Conservation (phyloP, 2,888 invertebrate species). For the Frankliniella intonsa region DNA sequence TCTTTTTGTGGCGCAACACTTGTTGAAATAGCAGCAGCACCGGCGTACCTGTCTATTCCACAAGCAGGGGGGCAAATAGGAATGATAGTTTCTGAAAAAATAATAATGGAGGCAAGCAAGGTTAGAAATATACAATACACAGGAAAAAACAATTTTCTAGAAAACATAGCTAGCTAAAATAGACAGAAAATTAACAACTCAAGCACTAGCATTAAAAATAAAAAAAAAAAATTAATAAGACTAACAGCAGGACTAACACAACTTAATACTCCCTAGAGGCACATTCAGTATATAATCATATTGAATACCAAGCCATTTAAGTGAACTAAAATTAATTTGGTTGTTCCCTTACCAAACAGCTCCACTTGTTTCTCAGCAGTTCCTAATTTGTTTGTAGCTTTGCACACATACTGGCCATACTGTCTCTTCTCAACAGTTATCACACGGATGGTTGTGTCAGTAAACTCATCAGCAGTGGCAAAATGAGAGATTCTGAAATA, state of each 20-base stretch:
- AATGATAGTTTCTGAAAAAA: slow-evolving; percentile 73
- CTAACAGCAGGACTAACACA: background rate
- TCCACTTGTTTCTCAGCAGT: slow-evolving; percentile 73
- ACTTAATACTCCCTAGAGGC: no score
- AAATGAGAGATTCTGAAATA: slow-evolving; percentile 73
- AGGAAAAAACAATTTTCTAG: slow-evolving; percentile 40
- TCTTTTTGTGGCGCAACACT: slow-evolving; percentile 53
- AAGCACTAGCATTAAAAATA: background rate
- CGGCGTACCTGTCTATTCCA: slow-evolving; percentile 61
- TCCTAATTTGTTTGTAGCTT: slow-evolving; percentile 84
- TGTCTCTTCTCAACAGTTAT: slow-evolving; percentile 88
- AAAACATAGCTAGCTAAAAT: slow-evolving; percentile 27
- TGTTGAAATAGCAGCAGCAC: slow-evolving; percentile 52
- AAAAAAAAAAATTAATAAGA: background rate
- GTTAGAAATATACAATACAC: slow-evolving; percentile 39
- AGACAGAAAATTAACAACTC: slow-evolving; percentile 25
- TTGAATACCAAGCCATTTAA: no score
- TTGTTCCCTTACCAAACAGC: slow-evolving; percentile 64
- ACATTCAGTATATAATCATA: no score
- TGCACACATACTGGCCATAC: slow-evolving; percentile 80
- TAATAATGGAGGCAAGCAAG: slow-evolving; percentile 39
- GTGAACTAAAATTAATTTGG: no score
- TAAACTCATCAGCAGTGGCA: slow-evolving; percentile 86
- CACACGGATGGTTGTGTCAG: slow-evolving; percentile 81
- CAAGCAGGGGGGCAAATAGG: slow-evolving; percentile 93